phyloP scores from a whole-genome alignment of 2,888 invertebrate species.

The Lepetodrilus schrolli region DNA sequence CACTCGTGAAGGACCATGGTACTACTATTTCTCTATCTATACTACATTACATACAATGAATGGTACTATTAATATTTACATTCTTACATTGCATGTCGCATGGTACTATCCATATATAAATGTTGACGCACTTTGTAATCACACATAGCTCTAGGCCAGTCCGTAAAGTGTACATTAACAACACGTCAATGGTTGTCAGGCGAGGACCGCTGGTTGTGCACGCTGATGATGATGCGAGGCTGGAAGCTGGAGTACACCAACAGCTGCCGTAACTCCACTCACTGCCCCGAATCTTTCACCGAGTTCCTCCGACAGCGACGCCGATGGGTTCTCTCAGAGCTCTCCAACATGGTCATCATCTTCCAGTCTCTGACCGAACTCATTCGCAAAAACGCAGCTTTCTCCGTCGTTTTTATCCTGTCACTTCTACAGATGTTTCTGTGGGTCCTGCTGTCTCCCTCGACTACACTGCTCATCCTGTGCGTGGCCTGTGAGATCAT shows the following conservation, averaged over 20 bases:
- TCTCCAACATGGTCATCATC: constrained; percentile 55
- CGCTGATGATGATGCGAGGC: constrained; percentile 56
- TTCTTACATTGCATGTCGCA: not conserved
- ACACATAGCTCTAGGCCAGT: no score
- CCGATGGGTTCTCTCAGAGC: constrained; percentile 60
- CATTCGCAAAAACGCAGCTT: constrained; percentile 47
- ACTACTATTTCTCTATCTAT: no score
- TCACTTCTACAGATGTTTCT: constrained; percentile 54
- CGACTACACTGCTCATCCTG: constrained; percentile 52
- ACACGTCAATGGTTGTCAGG: constrained; percentile 42
- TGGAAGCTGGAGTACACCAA: constrained; percentile 59
- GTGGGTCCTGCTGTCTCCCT: constrained; percentile 53
- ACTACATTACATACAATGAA: no score
- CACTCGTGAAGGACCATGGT: constrained; percentile 59
- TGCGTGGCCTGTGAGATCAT: constrained; percentile 51
- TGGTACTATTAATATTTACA: not conserved
- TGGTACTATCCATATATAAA: no score
- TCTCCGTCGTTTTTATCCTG: constrained; percentile 52
- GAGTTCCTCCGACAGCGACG: constrained; percentile 57
- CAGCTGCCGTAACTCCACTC: constrained; percentile 55
- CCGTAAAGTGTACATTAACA: no score
- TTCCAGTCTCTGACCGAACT: constrained; percentile 46
- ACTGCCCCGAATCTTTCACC: constrained; percentile 54
- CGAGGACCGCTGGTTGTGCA: constrained; percentile 63
- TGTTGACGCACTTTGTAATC: no score